Evolutionary conservation across 2,888 invertebrate genomes (phyloP).

Genomic region (Limnephilus lunatus): DNA sequence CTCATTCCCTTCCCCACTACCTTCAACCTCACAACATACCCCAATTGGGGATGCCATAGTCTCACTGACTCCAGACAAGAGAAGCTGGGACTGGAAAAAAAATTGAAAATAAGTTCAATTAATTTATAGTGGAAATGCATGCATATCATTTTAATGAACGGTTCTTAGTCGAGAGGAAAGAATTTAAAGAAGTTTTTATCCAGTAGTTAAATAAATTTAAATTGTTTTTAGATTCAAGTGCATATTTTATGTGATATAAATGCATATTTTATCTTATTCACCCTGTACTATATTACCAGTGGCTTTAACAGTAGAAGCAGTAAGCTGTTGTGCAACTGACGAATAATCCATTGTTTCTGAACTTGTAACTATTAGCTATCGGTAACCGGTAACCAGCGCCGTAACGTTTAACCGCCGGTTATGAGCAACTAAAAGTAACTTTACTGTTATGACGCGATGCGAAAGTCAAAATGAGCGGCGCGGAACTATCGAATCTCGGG

Average conservation of each 20-base stretch:
- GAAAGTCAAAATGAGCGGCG: conserved; percentile 16
- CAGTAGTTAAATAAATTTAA: background rate
- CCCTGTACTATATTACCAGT: background rate
- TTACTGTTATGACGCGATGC: background rate
- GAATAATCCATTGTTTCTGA: conserved; percentile 47
- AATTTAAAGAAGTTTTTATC: background rate
- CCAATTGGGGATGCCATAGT: too few relatives aligned
- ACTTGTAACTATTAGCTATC: background rate
- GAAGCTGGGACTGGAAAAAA: too few relatives aligned
- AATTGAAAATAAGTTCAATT: too few relatives aligned
- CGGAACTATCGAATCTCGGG: conserved; percentile 15
- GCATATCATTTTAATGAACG: too few relatives aligned
- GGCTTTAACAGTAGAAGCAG: conserved; percentile 39
- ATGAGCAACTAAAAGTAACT: background rate
- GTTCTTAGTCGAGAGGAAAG: too few relatives aligned
- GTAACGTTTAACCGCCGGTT: background rate
- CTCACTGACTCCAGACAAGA: too few relatives aligned
- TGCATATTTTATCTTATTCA: background rate
- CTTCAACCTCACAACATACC: too few relatives aligned
- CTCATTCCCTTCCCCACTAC: too few relatives aligned
- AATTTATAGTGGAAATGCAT: too few relatives aligned
- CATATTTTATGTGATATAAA: background rate
- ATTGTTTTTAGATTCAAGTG: too few relatives aligned
- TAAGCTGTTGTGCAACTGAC: conserved; percentile 50
- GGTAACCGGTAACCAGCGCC: background rate